These are phyloP conservation scores for Microtus richardsoni DNA, from an alignment of 2,113 vertebrate genomes.

Conservation along the genomic window DNA sequence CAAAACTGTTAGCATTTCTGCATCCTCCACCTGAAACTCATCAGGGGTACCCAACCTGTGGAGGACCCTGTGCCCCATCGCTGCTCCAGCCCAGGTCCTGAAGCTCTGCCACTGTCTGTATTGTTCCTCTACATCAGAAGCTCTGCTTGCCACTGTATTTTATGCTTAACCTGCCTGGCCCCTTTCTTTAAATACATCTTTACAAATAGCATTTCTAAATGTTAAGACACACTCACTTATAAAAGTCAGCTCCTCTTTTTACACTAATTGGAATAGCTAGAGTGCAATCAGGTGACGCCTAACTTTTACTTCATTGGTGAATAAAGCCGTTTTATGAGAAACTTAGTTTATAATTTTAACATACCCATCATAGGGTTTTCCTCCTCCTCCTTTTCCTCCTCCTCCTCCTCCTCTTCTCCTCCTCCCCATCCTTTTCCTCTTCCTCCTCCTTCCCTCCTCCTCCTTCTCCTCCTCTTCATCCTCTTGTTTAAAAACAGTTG, in stretches of 20 bases:
- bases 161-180: background rate
- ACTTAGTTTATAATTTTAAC: slow-evolving; percentile 40
- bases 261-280: background rate
- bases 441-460: too few relatives aligned
- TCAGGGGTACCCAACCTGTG: background rate
- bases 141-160: background rate
- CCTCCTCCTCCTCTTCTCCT: too few relatives aligned
- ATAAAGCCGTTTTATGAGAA: background rate
- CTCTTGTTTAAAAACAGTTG: background rate
- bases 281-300: background rate
- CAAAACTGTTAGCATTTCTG: background rate
- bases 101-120: background rate
- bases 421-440: too few relatives aligned
- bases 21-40: background rate
- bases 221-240: slow-evolving; percentile 12
- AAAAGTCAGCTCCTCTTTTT: background rate
- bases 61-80: background rate
- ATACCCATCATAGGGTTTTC: background rate
- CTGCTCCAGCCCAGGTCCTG: too few relatives aligned
- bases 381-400: fast-evolving
- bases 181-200: background rate
- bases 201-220: background rate
- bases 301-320: background rate
- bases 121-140: background rate
- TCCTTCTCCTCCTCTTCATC: too few relatives aligned